Conservation (phyloP, 2,113 vertebrate species). For the Gymnarchus niloticus region DNA sequence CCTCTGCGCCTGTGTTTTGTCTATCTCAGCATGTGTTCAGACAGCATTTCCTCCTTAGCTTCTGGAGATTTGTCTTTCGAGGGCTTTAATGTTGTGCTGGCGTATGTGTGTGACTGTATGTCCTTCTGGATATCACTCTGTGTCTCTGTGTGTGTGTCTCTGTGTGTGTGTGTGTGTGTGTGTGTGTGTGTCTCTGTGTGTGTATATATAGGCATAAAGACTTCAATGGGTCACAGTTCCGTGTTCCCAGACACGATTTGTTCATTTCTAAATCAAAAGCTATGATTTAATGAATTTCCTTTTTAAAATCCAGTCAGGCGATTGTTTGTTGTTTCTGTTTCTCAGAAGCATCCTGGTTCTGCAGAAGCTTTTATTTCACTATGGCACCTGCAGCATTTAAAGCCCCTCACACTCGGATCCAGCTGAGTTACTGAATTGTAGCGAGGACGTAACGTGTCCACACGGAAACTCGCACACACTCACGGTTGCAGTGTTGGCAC, state of each 20-base stretch:
- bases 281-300: slow-evolving; percentile 72
- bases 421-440: neutral
- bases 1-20: slow-evolving; percentile 53
- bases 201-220: slow-evolving; percentile 43
- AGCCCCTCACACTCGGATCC: slow-evolving; percentile 42
- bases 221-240: slow-evolving; percentile 61
- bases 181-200: slow-evolving; percentile 43
- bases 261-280: slow-evolving; percentile 68
- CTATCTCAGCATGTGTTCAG: slow-evolving; percentile 67
- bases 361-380: slow-evolving; percentile 59
- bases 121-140: slow-evolving; percentile 30
- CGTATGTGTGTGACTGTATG: slow-evolving; percentile 47
- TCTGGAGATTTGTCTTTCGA: slow-evolving; percentile 62
- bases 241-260: slow-evolving; percentile 61
- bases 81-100: slow-evolving; percentile 61
- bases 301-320: slow-evolving; percentile 51
- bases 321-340: slow-evolving; percentile 71
- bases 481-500: neutral
- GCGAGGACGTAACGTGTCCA: too few relatives aligned
- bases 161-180: slow-evolving; percentile 31
- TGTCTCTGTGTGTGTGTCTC: slow-evolving; percentile 29
- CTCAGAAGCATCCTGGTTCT: slow-evolving; percentile 66
- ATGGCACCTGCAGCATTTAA: slow-evolving; percentile 57
- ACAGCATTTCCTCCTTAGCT: slow-evolving; percentile 63
- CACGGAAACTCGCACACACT: neutral